Percentiles rank a stretch among this genome's conserved stretches.
phyloP scores from a whole-genome alignment of 2,888 invertebrate species.

The Andrena marginata region DNA sequence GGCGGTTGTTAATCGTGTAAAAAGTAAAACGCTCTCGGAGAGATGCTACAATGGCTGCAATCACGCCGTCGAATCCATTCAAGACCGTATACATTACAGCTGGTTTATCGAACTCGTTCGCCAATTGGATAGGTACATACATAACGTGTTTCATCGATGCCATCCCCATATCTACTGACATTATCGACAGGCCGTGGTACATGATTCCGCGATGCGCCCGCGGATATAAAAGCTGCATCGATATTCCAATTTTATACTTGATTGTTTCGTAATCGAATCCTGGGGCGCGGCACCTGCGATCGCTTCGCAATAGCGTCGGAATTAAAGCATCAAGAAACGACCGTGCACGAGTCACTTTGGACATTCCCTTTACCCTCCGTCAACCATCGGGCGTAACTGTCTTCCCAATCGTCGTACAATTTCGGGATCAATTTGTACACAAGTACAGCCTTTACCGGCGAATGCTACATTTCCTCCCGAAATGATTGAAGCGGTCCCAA shows the following conservation, averaged over 20 bases:
- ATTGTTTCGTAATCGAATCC: background rate
- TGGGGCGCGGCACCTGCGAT: background rate
- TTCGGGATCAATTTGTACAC: no score
- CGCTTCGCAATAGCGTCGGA: background rate
- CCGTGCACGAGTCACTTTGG: no score
- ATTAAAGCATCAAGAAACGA: background rate
- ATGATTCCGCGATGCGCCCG: background rate
- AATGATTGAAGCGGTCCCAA: background rate
- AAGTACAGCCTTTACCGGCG: no score
- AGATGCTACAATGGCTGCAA: conserved; percentile 22
- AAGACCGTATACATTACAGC: conserved; percentile 27
- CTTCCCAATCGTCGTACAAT: no score
- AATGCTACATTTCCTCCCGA: no score
- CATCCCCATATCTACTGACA: background rate
- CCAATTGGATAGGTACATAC: background rate
- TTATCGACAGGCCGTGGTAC: background rate
- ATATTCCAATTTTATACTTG: background rate
- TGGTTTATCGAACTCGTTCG: conserved; percentile 19
- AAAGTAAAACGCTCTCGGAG: conserved; percentile 17
- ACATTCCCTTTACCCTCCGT: no score
- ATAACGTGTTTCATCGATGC: background rate
- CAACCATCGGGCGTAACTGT: no score
- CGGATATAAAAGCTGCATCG: background rate
- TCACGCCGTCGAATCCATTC: conserved; percentile 9
- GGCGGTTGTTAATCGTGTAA: conserved; percentile 21